Conservation (phyloP, 2,888 invertebrate genomes). For the Leptinotarsa juncta region DNA sequence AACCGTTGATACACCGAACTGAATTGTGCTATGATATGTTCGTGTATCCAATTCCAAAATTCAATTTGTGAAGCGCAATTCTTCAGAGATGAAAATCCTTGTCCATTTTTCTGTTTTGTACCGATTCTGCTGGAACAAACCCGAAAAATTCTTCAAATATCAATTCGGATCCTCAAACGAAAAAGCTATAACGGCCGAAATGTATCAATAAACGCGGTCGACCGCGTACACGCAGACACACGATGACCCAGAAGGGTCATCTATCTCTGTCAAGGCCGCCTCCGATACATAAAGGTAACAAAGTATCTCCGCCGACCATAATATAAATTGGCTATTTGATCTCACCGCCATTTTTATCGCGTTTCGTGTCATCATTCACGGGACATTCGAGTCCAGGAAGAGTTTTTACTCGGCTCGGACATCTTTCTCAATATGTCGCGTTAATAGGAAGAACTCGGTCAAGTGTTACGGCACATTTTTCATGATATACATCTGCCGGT, state of each 20-base stretch:
- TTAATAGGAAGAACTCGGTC: conserved; percentile 36
- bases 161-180: conserved; percentile 34
- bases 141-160: not conserved
- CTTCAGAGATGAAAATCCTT: too few relatives aligned
- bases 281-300: conserved; percentile 58
- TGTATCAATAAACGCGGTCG: conserved; percentile 53
- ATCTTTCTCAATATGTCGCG: conserved; percentile 45
- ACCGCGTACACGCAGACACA: conserved; percentile 38
- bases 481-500: conserved; percentile 22
- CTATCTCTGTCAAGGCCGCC: conserved; percentile 56
- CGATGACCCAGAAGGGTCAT: conserved; percentile 51
- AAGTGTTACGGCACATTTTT: conserved; percentile 32
- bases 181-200: conserved; percentile 55
- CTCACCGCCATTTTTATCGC: conserved; percentile 58
- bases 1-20: too few relatives aligned
- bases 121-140: too few relatives aligned
- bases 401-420: conserved; percentile 40
- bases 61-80: too few relatives aligned
- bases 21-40: too few relatives aligned
- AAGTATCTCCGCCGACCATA: conserved; percentile 52
- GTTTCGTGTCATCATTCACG: conserved; percentile 54
- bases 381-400: conserved; percentile 46
- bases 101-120: too few relatives aligned
- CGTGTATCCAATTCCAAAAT: too few relatives aligned
- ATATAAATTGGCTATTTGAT: conserved; percentile 61